Conservation (phyloP, 2,113 vertebrate species). For the Orcinus orca region DNA sequence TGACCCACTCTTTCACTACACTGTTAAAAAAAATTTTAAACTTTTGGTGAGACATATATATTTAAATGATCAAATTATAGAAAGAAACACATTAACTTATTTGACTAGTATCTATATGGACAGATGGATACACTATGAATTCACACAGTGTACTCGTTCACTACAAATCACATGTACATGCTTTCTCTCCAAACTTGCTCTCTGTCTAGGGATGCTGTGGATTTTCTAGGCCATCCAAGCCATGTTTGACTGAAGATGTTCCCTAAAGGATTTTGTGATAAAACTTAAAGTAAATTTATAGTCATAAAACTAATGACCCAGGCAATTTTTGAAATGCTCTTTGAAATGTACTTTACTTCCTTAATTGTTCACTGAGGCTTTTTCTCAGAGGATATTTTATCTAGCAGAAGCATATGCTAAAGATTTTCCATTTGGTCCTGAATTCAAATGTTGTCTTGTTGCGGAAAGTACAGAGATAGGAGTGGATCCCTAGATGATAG, state of each 20-base stretch:
- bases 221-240: not conserved
- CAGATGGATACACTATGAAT: not conserved
- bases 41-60: not conserved
- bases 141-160: not conserved
- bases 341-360: conserved; percentile 36
- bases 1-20: not conserved
- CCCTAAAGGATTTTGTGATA: not conserved
- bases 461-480: not conserved
- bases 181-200: not conserved
- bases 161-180: not conserved
- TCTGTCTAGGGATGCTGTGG: not conserved
- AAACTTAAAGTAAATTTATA: not conserved
- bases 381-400: not conserved
- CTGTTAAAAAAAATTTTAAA: not conserved
- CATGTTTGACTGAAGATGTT: not conserved
- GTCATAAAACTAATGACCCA: conserved; percentile 14
- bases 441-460: conserved; percentile 34
- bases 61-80: conserved; percentile 24
- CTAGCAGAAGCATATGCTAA: not conserved
- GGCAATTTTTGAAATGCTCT: not conserved
- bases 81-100: not conserved
- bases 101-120: not conserved
- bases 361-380: not conserved
- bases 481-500: not conserved
- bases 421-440: not conserved